phyloP scores from a whole-genome alignment of 1,140 invertebrate species.

The Lepidurus apus region DNA sequence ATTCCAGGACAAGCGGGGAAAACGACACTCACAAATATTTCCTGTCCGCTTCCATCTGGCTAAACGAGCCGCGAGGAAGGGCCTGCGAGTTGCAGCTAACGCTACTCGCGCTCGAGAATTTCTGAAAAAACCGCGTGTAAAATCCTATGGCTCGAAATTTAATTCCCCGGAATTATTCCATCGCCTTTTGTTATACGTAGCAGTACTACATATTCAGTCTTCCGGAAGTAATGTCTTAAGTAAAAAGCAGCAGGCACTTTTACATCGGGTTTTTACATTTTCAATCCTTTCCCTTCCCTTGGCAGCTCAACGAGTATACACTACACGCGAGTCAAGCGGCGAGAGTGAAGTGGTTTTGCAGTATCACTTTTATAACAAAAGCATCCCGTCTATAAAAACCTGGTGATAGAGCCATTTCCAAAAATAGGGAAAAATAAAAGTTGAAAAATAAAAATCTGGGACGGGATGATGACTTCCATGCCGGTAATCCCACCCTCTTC shows the following conservation, averaged over 20 bases:
- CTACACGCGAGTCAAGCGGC: neutral
- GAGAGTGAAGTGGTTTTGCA: neutral
- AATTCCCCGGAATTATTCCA: no score
- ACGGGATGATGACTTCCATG: neutral
- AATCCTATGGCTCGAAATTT: no score
- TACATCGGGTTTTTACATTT: neutral
- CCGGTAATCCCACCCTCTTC: neutral
- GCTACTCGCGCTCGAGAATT: neutral
- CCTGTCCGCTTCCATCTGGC: no score
- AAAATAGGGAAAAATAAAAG: neutral
- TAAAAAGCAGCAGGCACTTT: no score
- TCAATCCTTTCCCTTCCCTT: neutral
- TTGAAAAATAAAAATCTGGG: neutral
- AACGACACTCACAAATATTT: no score
- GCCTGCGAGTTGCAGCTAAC: neutral
- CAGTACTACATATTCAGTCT: no score
- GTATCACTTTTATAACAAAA: neutral
- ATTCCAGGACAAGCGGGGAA: neutral
- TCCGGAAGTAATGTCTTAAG: no score
- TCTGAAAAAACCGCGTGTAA: neutral
- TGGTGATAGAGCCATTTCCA: neutral
- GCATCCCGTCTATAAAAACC: neutral
- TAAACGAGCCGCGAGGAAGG: neutral
- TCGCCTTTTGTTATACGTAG: no score
- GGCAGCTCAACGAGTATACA: neutral